Conservation (phyloP, 2,797 vertebrate species). For the Corythornis leucogaster region DNA sequence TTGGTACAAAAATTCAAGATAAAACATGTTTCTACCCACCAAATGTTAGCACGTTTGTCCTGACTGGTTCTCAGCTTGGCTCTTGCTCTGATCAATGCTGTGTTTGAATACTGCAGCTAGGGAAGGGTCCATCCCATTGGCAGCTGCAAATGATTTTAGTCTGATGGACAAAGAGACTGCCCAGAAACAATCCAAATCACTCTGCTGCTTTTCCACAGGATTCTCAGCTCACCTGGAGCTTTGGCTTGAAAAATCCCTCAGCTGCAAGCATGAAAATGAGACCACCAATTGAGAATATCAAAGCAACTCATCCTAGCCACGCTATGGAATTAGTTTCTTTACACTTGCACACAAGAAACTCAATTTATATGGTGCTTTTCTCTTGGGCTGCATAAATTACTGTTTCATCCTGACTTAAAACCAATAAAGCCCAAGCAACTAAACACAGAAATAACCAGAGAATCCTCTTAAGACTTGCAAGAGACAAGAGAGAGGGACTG, state of each 20-base stretch:
- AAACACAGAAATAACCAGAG: not conserved
- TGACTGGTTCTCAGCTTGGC: constrained; percentile 7
- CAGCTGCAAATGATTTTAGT: not conserved
- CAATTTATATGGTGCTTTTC: not conserved
- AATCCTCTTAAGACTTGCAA: not conserved
- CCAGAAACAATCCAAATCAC: not conserved
- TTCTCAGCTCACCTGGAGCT: not conserved
- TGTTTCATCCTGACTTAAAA: not conserved
- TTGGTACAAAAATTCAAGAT: not conserved
- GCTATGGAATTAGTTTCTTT: not conserved
- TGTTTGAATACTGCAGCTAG: not conserved
- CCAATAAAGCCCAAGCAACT: not conserved
- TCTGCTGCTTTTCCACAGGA: not conserved
- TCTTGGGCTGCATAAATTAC: not conserved
- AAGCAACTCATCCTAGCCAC: not conserved
- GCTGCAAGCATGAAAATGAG: not conserved
- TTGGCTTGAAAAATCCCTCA: not conserved
- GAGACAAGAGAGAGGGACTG: not conserved
- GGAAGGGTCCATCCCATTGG: not conserved
- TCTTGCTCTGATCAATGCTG: not conserved
- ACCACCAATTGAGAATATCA: not conserved
- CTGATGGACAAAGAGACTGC: not conserved
- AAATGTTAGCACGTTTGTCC: not conserved
- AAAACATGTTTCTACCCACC: not conserved
- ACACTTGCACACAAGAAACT: not conserved